Evolutionary conservation across 2,888 invertebrate genomes (phyloP), one percentile per base, ranked within the genome.

Genomic region (Cepaea hortensis): DNA sequence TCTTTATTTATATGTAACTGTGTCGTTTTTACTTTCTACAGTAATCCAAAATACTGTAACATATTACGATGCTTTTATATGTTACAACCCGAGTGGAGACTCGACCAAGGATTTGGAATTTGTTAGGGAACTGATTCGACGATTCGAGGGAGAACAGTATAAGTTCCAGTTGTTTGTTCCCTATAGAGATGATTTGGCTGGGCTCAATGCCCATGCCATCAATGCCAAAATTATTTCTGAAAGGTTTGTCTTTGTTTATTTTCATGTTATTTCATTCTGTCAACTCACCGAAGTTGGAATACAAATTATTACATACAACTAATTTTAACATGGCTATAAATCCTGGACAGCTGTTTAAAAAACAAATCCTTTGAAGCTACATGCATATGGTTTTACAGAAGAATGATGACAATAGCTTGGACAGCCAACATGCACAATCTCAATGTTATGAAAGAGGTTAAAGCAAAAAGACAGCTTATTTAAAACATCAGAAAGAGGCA

Each of bases 21-120:
- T 76, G 76, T 55, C 35, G 0, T 46, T 7, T n/a, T 68, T 55
- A 18, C 13, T 79, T 61, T 5, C 88, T 90, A 50, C 89, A 93
- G 93, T 91, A 72, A 88, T 88, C 13, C 76, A 87, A 7, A 91
- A 91, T 0, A 23, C 77, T 9, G 90, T 90, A 13, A 90, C 90
- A 9, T 88, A 88, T 76, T 94, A 92, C 87, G 93, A 94, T 89
- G 94, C 93, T 3, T 93, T 93, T 87, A 90, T 94, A 62, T 93
- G 93, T 85, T 93, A 92, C 88, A 90, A 91, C 79, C 91, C 90
- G 2, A 90, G 91, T 50, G 90, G 89, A 3, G 89, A 89, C 35
- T 80, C 81, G 18, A 15, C 35, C 23, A 75, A 76, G 11, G 93
- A 93, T 85, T 85, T 93, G 77, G 85, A 85, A 48, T 93, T 94